Base-by-base conservation (phyloP, 1,140 invertebrate species). In the Rhyzopertha dominica region DNA sequence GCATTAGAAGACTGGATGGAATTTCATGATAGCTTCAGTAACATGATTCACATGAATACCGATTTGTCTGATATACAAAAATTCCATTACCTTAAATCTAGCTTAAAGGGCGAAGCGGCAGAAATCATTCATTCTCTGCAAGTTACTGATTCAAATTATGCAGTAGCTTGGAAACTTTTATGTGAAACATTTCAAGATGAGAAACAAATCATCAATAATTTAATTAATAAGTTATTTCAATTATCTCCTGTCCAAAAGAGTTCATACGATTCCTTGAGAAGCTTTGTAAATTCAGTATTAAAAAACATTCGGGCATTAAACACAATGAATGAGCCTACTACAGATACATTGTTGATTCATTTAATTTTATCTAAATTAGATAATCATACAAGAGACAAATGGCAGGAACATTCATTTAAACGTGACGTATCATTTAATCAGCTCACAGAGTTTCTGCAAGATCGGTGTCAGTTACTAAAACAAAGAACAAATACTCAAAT, bases 71-170 rank as follows among this genome's bases (percentile, higher is more conserved):
- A 40, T n/a, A 51, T 59, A 25, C 45, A 63, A 47, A 64, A 59
- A 32, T 51, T 60, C 4, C 46, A 60, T 35, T 62, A 64, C 53
- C 41, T 65, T 22, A 52, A 44, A 48, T 47, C 47, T 8, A 52
- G 46, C 43, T 19, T 65, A 16, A 37, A 43, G 10, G 58, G 57
- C 9, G 56, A 63, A 42, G 60, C 61, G 7, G 49, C 47, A 5
- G 35, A 48, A 18, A 47, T 61, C 16, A 53, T 67, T 18, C 31
- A 51, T 29, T 50, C 58, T 14, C 41, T 67, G 8, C 49, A 60
- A 44, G 52, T 58, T 3, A 61, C 56, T 1, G 54, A 57, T 5
- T 43, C 43, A n/a, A 69, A 69, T 52, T 67, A 66, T 40, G 23
- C 10, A 2, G 28, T 54, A 13, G 63, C 61, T 5, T 63, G 60